phyloP scores from a whole-genome alignment of 2,113 vertebrate species.

The Piprites chloris region DNA sequence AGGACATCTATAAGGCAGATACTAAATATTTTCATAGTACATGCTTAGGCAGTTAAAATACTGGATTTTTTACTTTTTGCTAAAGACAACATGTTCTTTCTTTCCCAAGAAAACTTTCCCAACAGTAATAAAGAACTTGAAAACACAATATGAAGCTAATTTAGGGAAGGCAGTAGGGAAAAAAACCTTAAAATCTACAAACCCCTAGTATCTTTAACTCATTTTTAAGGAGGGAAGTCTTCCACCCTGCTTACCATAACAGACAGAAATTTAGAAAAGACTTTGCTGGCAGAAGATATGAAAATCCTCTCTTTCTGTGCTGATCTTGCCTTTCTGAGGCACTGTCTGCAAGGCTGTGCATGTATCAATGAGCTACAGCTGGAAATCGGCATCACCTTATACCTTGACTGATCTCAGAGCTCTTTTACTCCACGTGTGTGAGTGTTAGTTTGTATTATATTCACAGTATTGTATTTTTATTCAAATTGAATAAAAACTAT shows the following conservation, averaged over 20 bases:
- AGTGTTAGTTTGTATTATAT: neutral
- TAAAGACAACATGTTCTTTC: neutral
- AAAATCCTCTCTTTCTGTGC: neutral
- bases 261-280: neutral
- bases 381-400: neutral
- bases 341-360: neutral
- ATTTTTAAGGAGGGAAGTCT: neutral
- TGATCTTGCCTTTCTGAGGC: neutral
- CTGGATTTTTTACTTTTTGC: neutral
- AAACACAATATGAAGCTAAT: neutral
- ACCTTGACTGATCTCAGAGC: neutral
- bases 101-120: neutral
- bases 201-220: neutral
- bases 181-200: neutral
- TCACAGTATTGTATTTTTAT: neutral
- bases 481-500: neutral
- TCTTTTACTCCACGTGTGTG: neutral
- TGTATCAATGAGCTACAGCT: rapidly evolving
- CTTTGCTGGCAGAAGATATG: neutral
- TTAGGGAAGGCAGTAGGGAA: neutral
- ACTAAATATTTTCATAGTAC: neutral
- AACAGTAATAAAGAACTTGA: neutral
- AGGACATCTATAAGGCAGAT: neutral
- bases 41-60: neutral
- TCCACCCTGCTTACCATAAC: rapidly evolving